A percentile compares a stretch with the other conserved stretches of the same genome.
Conservation (phyloP, 2,888 invertebrate species). For the Amphiduros pacificus region DNA sequence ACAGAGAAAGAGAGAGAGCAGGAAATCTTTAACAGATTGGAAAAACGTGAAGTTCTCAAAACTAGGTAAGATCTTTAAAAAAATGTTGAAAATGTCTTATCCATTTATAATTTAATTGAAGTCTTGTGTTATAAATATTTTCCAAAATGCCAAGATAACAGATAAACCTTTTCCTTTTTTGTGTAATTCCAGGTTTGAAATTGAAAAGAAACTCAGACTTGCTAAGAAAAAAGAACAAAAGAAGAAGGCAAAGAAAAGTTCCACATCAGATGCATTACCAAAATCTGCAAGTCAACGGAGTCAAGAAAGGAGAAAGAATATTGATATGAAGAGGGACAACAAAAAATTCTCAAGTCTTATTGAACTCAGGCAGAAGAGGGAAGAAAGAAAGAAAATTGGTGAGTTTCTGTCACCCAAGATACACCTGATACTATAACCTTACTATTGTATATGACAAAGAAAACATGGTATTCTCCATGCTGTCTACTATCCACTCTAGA, state of each 20-base stretch:
- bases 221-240: slow-evolving; percentile 75
- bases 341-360: slow-evolving; percentile 93
- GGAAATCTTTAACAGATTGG: slow-evolving; percentile 94
- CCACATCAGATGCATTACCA: slow-evolving; percentile 15
- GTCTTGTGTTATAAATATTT: neutral
- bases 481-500: too few species aligned
- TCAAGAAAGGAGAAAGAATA: slow-evolving; percentile 85
- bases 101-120: neutral
- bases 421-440: too few species aligned
- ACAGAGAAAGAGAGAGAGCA: slow-evolving; percentile 97
- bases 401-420: too few species aligned
- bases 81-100: neutral
- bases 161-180: neutral
- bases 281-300: slow-evolving; percentile 62
- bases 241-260: slow-evolving; percentile 61
- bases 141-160: neutral
- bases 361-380: slow-evolving; percentile 82
- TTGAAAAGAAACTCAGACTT: slow-evolving; percentile 86
- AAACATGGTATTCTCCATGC: too few species aligned
- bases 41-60: slow-evolving; percentile 89
- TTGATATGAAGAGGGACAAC: slow-evolving; percentile 80
- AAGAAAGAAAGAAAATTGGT: slow-evolving; percentile 77
- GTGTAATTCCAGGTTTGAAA: slow-evolving; percentile 77
- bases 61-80: slow-evolving; percentile 74
- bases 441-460: too few species aligned